Evolutionary conservation across 1,140 invertebrate genomes (phyloP).

Genomic region (Trichonephila inaurata): DNA sequence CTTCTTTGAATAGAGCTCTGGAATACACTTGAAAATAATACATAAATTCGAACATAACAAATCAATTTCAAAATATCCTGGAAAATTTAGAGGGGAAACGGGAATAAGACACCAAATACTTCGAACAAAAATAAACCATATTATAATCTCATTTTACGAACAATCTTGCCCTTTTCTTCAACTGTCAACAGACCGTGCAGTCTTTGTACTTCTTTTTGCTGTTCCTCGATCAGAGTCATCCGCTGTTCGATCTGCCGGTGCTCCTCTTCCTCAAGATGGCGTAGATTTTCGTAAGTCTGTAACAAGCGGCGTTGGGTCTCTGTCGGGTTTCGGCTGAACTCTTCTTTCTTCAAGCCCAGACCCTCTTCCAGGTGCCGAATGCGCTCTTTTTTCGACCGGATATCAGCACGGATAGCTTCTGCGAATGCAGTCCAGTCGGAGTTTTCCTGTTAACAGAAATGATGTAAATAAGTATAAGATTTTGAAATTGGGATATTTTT

Average conservation of each 20-base stretch:
- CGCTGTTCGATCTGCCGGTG: background rate
- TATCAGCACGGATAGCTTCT: background rate
- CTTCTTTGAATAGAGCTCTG: too few species aligned
- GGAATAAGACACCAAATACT: too few species aligned
- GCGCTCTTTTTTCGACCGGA: background rate
- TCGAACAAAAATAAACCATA: background rate
- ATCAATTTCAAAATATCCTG: too few species aligned
- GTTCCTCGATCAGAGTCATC: background rate
- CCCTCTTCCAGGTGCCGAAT: background rate
- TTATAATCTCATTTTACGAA: background rate
- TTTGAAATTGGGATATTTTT: too few species aligned
- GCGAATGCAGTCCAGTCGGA: conserved; percentile 14
- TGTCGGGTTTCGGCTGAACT: background rate
- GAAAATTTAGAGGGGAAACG: too few species aligned
- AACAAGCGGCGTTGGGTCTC: background rate
- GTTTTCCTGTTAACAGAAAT: background rate
- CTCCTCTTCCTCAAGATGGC: background rate
- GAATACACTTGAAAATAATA: too few species aligned
- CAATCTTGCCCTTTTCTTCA: background rate
- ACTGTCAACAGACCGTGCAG: background rate
- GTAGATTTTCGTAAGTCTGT: background rate
- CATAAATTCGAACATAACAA: too few species aligned
- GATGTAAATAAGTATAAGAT: too few species aligned
- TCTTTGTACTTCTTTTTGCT: background rate
- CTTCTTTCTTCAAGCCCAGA: background rate